A percentile compares a stretch with the other conserved stretches of the same genome.
phyloP scores from a whole-genome alignment of 2,888 invertebrate species.

The Hipparchia sbordonii region DNA sequence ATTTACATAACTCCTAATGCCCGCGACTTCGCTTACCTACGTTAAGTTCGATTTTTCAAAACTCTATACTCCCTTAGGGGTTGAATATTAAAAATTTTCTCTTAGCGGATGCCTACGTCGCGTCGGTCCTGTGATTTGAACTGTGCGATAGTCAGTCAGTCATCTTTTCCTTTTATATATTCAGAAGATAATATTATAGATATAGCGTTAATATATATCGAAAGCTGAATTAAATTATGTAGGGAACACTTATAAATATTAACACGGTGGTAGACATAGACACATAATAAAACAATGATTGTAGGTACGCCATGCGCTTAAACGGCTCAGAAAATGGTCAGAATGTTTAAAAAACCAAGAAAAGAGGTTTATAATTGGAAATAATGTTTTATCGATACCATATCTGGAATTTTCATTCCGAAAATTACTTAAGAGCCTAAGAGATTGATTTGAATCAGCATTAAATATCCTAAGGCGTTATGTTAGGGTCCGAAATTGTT shows the following conservation, averaged over 20 bases:
- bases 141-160: no score
- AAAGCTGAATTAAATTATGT: no score
- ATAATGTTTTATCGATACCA: constrained; percentile 74
- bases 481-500: constrained; percentile 44
- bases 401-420: constrained; percentile 62
- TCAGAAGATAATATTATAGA: no score
- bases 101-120: no score
- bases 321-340: not conserved
- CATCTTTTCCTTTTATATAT: no score
- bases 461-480: constrained; percentile 20
- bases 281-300: not conserved
- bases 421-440: constrained; percentile 35
- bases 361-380: constrained; percentile 71
- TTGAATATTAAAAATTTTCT: no score
- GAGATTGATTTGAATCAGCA: constrained; percentile 17
- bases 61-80: no score
- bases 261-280: not conserved
- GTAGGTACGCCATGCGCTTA: not conserved
- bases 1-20: no score
- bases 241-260: not conserved
- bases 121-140: no score
- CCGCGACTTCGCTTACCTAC: no score
- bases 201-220: no score
- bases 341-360: constrained; percentile 47
- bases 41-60: no score